Evolutionary conservation across 2,888 invertebrate species (phyloP).

Genomic region (Vesta saturnalis): DNA sequence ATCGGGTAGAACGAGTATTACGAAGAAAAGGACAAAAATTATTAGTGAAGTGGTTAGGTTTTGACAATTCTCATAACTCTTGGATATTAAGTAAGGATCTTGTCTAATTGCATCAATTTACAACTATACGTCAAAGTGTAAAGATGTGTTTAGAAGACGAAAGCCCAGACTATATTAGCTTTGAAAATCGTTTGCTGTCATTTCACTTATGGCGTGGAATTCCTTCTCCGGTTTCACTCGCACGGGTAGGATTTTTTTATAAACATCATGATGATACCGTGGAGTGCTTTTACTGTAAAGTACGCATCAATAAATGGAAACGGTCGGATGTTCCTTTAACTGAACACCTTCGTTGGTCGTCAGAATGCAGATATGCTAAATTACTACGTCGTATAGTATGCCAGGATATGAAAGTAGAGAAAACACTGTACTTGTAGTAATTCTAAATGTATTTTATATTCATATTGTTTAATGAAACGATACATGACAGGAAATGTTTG

Average conservation of each 20-base stretch:
- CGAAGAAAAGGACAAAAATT: slow-evolving; percentile 25
- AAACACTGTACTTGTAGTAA: not conserved
- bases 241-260: not conserved
- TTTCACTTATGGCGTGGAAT: not conserved
- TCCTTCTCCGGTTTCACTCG: not conserved
- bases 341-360: not conserved
- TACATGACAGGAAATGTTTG: no score
- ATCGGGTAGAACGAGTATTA: slow-evolving; percentile 43
- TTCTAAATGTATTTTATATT: no score
- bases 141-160: not conserved
- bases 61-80: slow-evolving; percentile 22
- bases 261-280: not conserved
- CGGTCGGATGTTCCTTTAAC: not conserved
- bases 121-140: no score
- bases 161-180: not conserved
- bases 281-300: not conserved
- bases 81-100: not conserved
- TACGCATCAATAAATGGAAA: not conserved
- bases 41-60: slow-evolving; percentile 39
- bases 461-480: no score
- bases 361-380: not conserved
- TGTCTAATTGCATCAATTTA: no score
- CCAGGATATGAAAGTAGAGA: not conserved
- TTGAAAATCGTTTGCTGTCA: not conserved
- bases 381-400: not conserved